phyloP scores from a whole-genome alignment of 2,797 vertebrate species.

The Aphelocoma californica region DNA sequence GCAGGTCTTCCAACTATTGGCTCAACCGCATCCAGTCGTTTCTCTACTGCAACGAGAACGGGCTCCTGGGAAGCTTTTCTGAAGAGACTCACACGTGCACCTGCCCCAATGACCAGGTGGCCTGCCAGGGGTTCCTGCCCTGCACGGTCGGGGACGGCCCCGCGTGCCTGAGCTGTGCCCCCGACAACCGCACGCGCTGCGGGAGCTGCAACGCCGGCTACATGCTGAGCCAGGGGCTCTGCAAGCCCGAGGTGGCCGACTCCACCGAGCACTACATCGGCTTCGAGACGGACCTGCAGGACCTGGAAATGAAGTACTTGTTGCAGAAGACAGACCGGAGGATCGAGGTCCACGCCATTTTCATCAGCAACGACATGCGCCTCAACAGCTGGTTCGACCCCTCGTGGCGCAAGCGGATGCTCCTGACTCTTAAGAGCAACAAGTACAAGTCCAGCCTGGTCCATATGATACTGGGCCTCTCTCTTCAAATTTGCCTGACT shows the following conservation, averaged over 20 bases:
- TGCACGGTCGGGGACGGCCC: constrained; percentile 86
- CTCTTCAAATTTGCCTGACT: constrained; percentile 94
- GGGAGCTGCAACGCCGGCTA: constrained; percentile 90
- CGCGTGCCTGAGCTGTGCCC: constrained; percentile 83
- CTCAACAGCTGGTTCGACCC: constrained; percentile 99
- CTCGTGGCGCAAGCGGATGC: constrained; percentile 95
- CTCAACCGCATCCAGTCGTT: constrained; percentile 92
- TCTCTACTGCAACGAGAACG: constrained; percentile 95
- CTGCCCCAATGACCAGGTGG: constrained; percentile 87
- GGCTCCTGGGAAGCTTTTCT: constrained; percentile 90
- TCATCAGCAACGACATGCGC: constrained; percentile 98
- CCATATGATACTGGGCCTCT: constrained; percentile 94
- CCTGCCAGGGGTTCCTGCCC: constrained; percentile 84
- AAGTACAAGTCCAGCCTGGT: constrained; percentile 97
- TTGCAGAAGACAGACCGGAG: constrained; percentile 90
- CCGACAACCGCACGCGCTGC: constrained; percentile 93
- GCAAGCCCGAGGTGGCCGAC: constrained; percentile 92
- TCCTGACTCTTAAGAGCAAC: constrained; percentile 96
- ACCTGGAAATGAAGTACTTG: constrained; percentile 91
- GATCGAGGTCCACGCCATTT: constrained; percentile 95
- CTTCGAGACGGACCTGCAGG: constrained; percentile 95
- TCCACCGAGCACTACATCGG: constrained; percentile 95
- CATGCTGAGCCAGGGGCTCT: constrained; percentile 86
- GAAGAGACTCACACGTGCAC: constrained; percentile 92
- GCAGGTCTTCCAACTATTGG: constrained; percentile 90